Percentiles rank a stretch among this genome's conserved stretches.
phyloP scores from a whole-genome alignment of 1,140 invertebrate genomes.

The Aphelenchoides besseyi region DNA sequence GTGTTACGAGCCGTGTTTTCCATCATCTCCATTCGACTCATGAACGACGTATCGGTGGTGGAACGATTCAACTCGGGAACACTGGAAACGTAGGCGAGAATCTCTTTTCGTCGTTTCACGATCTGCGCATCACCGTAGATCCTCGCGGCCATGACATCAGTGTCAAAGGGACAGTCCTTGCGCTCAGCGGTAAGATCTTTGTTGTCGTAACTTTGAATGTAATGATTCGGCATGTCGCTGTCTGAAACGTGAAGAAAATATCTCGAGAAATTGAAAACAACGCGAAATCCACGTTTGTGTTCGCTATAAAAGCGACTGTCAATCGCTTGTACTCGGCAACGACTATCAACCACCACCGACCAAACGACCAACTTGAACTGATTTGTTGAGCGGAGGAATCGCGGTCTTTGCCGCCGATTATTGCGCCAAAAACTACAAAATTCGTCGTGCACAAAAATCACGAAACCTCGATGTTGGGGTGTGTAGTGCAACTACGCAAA shows the following conservation, averaged over 20 bases:
- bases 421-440: background rate
- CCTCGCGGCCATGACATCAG: constrained; percentile 73
- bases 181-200: constrained; percentile 36
- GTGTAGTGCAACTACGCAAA: background rate
- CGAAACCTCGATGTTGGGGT: background rate
- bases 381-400: no score
- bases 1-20: constrained; percentile 75
- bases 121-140: constrained; percentile 71
- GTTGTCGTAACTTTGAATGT: constrained; percentile 38
- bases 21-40: constrained; percentile 80
- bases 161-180: constrained; percentile 49
- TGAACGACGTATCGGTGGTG: constrained; percentile 70
- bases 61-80: constrained; percentile 69
- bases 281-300: background rate
- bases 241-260: background rate
- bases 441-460: background rate
- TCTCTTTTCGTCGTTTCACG: constrained; percentile 26
- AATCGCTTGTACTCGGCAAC: background rate
- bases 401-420: no score
- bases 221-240: constrained; percentile 23
- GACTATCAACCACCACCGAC: background rate
- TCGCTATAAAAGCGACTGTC: background rate
- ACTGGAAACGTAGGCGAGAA: constrained; percentile 16
- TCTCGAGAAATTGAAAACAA: constrained; percentile 5
- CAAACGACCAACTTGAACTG: background rate